These are phyloP conservation scores for Tanypteryx hageni DNA, from an alignment of 2,888 invertebrate species.

Conservation along the genomic window DNA sequence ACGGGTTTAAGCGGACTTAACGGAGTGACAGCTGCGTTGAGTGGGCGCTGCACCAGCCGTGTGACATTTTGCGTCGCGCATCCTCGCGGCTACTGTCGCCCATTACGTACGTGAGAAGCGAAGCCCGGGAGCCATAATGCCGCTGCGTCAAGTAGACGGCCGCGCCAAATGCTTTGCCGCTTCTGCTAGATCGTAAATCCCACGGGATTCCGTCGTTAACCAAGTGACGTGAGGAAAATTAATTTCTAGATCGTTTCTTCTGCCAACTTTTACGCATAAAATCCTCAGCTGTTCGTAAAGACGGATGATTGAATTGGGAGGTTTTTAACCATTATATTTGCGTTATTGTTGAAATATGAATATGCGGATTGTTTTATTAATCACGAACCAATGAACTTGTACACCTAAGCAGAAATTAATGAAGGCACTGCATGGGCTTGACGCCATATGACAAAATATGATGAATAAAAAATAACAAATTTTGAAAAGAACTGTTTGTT, in stretches of 20 bases:
- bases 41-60: constrained; percentile 10
- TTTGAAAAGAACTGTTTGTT: too few relatives aligned
- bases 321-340: too few relatives aligned
- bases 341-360: too few relatives aligned
- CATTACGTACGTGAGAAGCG: constrained; percentile 21
- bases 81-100: constrained; percentile 23
- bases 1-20: constrained; percentile 20
- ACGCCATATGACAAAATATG: too few relatives aligned
- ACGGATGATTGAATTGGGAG: too few relatives aligned
- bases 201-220: neutral
- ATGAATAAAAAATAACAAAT: too few relatives aligned
- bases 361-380: too few relatives aligned
- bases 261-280: neutral
- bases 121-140: neutral
- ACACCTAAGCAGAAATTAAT: too few relatives aligned
- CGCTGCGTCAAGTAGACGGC: neutral
- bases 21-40: constrained; percentile 35
- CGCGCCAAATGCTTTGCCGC: neutral
- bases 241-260: neutral
- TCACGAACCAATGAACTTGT: too few relatives aligned
- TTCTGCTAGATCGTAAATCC: neutral
- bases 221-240: neutral
- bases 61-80: constrained; percentile 9
- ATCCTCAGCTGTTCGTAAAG: neutral
- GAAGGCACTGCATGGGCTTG: too few relatives aligned